Base-by-base conservation (phyloP, 2,888 invertebrate genomes). In the Trichacis sp. region DNA sequence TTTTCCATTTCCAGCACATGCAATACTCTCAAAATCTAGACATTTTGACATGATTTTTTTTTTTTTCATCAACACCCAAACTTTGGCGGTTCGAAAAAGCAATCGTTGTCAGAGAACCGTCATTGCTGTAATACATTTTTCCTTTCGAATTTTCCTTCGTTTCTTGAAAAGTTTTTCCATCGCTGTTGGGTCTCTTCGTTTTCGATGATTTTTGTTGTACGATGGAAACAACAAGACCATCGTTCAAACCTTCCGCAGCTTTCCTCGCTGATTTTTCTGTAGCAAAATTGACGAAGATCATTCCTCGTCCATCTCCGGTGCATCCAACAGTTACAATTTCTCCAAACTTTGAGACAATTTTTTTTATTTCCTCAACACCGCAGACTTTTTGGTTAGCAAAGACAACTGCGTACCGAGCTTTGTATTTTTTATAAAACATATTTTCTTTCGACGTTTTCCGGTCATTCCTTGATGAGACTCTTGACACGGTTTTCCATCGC, bases 281-380 rank as follows among this genome's bases (percentile, higher is more conserved):
- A 24, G 2, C 12, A 58, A 62, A 81, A 6, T 36, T 66, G 0
- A 82, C 67, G 53, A 79, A 80, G 15, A 73, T 66, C 8, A 72
- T 64, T 6, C 77, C 78, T 17, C 19, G 40, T 17, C 59, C 46
- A 42, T 74, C 64, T 1, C 75, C 76, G 12, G 70, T 51, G 24
- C 14, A 0, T n/a, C 57, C 29, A 0, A 79, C 36, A 2, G 38
- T 19, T 1, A 50, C 1, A 14, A 81, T 69, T n/a, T 55, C 18
- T 2, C 77, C 82, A 60, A 58, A 82, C 24, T 46, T 2, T 3
- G 71, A 68, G 58, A 80, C 80, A 14, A 70, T 57, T 0, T 67
- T 4, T 4, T 3, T 30, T 24, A 81, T 68, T 24, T 76, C 51
- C 0, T 65, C 49, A 0, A 29, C 33, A 12, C 45, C 42, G 15